These are phyloP conservation scores for Mizuhopecten yessoensis DNA, from an alignment of 1,140 invertebrate genomes.

Conservation along the genomic window DNA sequence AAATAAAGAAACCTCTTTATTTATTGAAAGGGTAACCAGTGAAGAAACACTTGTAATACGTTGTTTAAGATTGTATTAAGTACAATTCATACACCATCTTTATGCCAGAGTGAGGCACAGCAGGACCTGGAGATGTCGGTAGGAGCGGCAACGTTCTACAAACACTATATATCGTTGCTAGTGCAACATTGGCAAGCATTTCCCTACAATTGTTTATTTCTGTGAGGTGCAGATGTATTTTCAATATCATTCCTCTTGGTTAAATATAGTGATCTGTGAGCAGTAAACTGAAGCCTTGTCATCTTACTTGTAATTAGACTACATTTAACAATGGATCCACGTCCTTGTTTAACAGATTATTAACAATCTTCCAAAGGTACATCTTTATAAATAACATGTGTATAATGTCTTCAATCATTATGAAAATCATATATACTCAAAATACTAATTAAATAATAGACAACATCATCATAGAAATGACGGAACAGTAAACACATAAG, in stretches of 20 bases:
- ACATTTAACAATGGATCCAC: too few relatives aligned
- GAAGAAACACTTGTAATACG: background rate
- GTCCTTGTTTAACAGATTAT: too few relatives aligned
- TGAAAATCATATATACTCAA: too few relatives aligned
- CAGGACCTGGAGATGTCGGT: background rate
- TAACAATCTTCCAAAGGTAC: too few relatives aligned
- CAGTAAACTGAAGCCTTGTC: background rate
- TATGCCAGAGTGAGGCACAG: background rate
- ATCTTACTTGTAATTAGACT: background rate
- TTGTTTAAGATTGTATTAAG: background rate
- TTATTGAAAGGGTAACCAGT: background rate
- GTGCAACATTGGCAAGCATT: background rate
- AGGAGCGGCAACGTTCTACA: background rate
- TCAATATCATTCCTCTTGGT: conserved; percentile 30
- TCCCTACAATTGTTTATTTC: background rate
- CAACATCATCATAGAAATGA: too few relatives aligned
- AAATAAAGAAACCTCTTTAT: background rate
- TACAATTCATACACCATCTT: background rate
- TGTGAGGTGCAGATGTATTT: conserved; percentile 8
- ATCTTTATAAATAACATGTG: too few relatives aligned
- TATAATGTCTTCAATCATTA: too few relatives aligned
- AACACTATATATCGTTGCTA: background rate
- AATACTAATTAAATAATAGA: too few relatives aligned
- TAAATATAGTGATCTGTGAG: background rate
- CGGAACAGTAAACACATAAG: too few relatives aligned